phyloP scores from a whole-genome alignment of 2,888 invertebrate genomes.

The Trypoxylon attenuatum region DNA sequence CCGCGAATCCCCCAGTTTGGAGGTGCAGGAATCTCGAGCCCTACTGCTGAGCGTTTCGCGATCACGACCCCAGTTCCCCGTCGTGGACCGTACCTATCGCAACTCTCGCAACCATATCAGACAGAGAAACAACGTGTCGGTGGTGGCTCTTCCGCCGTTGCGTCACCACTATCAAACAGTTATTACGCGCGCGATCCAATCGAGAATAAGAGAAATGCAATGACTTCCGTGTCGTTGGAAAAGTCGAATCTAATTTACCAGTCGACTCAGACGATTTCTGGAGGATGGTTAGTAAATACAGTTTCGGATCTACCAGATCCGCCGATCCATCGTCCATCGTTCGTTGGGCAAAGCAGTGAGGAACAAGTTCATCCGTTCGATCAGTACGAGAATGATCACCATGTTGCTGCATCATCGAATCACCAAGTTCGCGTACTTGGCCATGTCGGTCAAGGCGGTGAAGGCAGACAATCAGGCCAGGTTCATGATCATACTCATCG shows the following conservation, averaged over 20 bases:
- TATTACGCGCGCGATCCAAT: background rate
- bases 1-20: background rate
- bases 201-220: background rate
- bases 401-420: slow-evolving; percentile 58
- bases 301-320: background rate
- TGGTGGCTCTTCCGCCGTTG: background rate
- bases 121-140: too few species aligned
- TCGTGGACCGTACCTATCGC: too few species aligned
- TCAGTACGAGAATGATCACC: slow-evolving; percentile 55
- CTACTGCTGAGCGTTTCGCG: background rate
- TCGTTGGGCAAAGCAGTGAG: too few species aligned
- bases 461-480: too few species aligned
- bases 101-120: too few species aligned
- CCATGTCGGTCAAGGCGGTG: too few species aligned
- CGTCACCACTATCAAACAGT: background rate
- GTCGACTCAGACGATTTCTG: slow-evolving; percentile 72
- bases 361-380: slow-evolving; percentile 61
- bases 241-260: slow-evolving; percentile 81
- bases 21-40: too few species aligned
- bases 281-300: slow-evolving; percentile 52
- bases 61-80: too few species aligned
- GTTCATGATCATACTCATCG: too few species aligned
- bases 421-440: too few species aligned
- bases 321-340: background rate
- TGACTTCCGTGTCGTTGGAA: slow-evolving; percentile 76